Conservation (phyloP, 2,888 invertebrate species). For the Subacronicta megacephala region DNA sequence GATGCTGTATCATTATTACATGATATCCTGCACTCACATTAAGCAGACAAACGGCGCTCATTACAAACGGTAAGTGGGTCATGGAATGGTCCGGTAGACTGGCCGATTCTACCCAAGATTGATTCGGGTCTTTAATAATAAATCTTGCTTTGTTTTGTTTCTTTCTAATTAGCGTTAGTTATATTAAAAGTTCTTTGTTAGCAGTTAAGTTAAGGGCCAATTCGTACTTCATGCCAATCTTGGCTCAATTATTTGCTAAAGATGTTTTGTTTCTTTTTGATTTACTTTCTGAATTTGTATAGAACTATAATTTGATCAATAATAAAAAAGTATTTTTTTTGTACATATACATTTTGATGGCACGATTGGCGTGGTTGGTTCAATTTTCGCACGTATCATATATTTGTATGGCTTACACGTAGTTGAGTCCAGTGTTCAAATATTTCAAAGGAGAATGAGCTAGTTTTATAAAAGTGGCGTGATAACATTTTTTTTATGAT, state of each 20-base stretch:
- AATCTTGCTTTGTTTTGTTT: constrained; percentile 47
- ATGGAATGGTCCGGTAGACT: constrained; percentile 25
- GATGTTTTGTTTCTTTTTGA: neutral
- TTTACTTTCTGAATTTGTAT: neutral
- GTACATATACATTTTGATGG: too few relatives aligned
- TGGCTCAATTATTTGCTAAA: neutral
- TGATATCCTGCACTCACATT: constrained; percentile 81
- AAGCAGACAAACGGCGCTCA: constrained; percentile 82
- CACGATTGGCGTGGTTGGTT: too few relatives aligned
- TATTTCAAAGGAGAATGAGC: too few relatives aligned
- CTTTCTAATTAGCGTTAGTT: constrained; percentile 44
- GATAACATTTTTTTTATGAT: too few relatives aligned
- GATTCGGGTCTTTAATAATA: constrained; percentile 49
- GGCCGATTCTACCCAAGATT: constrained; percentile 39
- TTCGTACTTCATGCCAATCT: constrained; percentile 9
- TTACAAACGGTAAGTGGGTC: constrained; percentile 69
- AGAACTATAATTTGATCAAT: too few relatives aligned
- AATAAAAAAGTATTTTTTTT: too few relatives aligned
- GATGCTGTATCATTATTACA: constrained; percentile 84
- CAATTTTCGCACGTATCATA: too few relatives aligned
- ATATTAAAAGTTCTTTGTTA: constrained; percentile 43
- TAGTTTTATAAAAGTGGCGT: too few relatives aligned
- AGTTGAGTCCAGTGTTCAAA: too few relatives aligned
- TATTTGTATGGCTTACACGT: too few relatives aligned
- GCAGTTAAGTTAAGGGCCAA: constrained; percentile 11